Conservation (phyloP, 2,797 vertebrate species). For the Tadarida brasiliensis region DNA sequence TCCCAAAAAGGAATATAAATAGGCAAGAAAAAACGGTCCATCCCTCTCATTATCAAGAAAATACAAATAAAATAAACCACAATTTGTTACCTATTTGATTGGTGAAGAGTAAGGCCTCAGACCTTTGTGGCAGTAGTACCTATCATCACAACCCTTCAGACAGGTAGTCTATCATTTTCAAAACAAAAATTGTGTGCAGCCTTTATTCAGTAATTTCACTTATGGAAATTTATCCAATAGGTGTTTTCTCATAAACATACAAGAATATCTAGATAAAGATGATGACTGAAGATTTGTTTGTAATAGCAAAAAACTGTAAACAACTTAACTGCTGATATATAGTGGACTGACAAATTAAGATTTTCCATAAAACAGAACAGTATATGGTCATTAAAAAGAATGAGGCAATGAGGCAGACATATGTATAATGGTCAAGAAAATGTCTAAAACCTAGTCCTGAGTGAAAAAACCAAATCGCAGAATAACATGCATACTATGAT, state of each 20-base stretch:
- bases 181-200: background rate
- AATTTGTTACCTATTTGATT: background rate
- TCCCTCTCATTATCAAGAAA: background rate
- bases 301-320: background rate
- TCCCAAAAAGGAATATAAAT: slow-evolving; percentile 3
- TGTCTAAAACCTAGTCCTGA: background rate
- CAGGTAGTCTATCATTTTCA: background rate
- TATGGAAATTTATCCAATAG: background rate
- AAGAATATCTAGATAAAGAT: background rate
- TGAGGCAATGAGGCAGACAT: background rate
- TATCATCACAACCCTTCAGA: background rate
- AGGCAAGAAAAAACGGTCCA: background rate
- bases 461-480: background rate
- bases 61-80: background rate
- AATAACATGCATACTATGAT: background rate
- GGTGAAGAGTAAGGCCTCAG: background rate
- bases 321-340: background rate
- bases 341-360: background rate
- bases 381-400: background rate
- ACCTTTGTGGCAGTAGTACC: background rate
- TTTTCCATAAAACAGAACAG: background rate
- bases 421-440: background rate
- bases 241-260: background rate
- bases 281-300: background rate
- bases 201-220: background rate